phyloP scores from a whole-genome alignment of 2,797 vertebrate species.

The Xiphorhynchus erythropygius region DNA sequence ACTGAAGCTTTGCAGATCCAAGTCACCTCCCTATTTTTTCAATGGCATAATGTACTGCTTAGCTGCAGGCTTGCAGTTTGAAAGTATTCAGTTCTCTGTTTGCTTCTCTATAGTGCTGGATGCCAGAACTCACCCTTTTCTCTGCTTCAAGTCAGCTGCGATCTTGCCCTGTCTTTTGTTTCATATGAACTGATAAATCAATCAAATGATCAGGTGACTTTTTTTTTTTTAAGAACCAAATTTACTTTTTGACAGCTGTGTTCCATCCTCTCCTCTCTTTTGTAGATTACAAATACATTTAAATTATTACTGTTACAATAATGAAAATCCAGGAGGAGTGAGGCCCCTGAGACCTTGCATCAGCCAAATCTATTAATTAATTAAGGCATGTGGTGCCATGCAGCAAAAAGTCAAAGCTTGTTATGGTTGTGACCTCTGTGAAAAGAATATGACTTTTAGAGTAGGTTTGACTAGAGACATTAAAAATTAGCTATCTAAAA shows the following conservation, averaged over 20 bases:
- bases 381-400: not conserved
- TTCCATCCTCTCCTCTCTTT: not conserved
- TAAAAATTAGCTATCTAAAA: not conserved
- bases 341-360: not conserved
- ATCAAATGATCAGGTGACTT: not conserved
- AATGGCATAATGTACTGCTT: not conserved
- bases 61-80: not conserved
- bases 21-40: not conserved
- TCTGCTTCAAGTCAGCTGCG: not conserved
- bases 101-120: not conserved
- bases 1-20: constrained; percentile 6
- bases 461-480: not conserved
- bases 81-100: not conserved
- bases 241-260: constrained; percentile 22
- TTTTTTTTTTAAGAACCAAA: not conserved
- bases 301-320: constrained; percentile 20
- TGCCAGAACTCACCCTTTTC: not conserved
- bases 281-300: not conserved
- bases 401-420: not conserved
- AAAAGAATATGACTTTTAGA: not conserved
- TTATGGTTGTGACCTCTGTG: not conserved
- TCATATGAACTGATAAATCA: not conserved
- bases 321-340: not conserved
- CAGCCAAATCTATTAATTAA: not conserved
- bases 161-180: not conserved